These are phyloP conservation scores for Anthoscopus minutus DNA, from an alignment of 2,113 vertebrate genomes.

Conservation along the genomic window DNA sequence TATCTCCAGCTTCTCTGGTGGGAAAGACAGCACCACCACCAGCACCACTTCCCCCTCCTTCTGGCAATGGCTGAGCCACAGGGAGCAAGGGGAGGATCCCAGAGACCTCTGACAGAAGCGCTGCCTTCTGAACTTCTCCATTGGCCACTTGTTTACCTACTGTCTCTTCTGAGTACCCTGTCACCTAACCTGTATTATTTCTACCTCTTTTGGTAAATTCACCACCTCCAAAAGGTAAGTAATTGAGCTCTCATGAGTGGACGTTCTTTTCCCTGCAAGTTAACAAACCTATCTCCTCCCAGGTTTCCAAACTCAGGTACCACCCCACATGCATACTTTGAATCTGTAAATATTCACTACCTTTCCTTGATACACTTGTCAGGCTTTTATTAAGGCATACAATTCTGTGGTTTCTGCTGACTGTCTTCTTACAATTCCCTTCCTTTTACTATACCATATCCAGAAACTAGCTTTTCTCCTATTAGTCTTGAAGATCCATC, in stretches of 20 bases:
- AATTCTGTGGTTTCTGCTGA: neutral
- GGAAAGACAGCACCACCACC: neutral
- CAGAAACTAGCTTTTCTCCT: neutral
- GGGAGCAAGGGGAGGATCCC: neutral
- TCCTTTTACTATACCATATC: neutral
- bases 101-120: neutral
- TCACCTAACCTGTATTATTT: neutral
- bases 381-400: neutral
- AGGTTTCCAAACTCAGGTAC: neutral
- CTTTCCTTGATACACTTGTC: neutral
- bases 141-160: neutral
- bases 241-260: neutral
- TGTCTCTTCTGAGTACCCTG: neutral
- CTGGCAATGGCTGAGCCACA: neutral
- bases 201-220: neutral
- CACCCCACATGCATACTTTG: neutral
- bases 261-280: neutral
- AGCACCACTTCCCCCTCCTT: neutral
- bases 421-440: neutral
- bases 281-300: neutral
- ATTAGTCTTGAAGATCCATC: neutral
- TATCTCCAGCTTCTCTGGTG: neutral
- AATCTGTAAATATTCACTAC: neutral
- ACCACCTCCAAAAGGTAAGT: neutral
- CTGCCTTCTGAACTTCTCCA: neutral